Evolutionary conservation across 2,888 invertebrate species (phyloP), one percentile per base, ranked within the genome.

Genomic region (Laspeyria flexula): DNA sequence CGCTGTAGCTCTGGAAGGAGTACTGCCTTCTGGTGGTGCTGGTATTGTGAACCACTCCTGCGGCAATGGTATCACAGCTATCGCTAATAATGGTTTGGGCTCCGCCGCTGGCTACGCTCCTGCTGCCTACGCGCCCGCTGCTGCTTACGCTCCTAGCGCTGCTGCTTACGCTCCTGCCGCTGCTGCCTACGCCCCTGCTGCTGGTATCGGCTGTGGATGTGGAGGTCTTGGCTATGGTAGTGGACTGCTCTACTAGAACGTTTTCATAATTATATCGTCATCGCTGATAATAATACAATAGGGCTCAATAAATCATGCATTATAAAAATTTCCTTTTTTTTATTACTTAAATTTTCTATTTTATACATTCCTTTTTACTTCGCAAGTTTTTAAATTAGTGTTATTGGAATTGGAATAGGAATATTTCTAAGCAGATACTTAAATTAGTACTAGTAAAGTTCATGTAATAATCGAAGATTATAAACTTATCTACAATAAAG

Each of bases 11-110:
- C 53, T 71, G n/a, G 55, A 62, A 1, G 75, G 75, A 15, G 68
- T 67, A 60, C 66, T 75, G 18, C 72, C 75, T 52, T 71, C 73
- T 29, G 60, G 60, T 47, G 77, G 77, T 18, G 23, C 49, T 29
- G 74, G 72, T 43, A 18, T 54, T 3, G 66, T 73, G 10, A 46
- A 55, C 27, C 72, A 73, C 45, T 65, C 68, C 1, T 77, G 75
- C 41, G 75, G 72, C 1, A 55, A 65, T 13, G 73, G 69, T 10
- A 47, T 45, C n/a, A 44, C 65, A 1, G 71, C 60, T 25, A 69
- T 67, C 42, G 30, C 27, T n/a, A 42, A 35, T 11, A 11, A 29
- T 11, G 29, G 29, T 11, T 29, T 29, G 29, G 13, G 4, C 13
- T 11, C 31, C 13, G 31, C 31, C 12, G 6, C 31, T 31, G 12